These are phyloP conservation scores for Ciconia stormi DNA, from an alignment of 2,113 vertebrate species.

Conservation along the genomic window DNA sequence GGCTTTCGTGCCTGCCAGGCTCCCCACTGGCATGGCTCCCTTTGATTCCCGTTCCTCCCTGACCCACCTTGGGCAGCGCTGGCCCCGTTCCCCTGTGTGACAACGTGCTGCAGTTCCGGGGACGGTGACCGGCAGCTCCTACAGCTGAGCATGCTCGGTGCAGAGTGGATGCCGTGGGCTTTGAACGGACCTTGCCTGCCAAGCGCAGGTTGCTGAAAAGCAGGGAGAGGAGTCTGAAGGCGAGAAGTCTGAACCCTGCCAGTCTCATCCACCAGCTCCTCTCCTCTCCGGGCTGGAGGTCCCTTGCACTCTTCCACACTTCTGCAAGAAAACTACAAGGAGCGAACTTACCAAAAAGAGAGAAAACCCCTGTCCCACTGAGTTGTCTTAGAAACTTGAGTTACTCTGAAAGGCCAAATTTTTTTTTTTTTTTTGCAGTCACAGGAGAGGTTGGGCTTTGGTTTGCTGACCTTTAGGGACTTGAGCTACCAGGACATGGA, in stretches of 20 bases:
- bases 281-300: background rate
- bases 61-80: background rate
- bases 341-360: background rate
- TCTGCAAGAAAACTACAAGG: background rate
- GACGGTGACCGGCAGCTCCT: background rate
- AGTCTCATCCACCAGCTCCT: background rate
- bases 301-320: background rate
- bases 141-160: rapidly evolving
- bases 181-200: background rate
- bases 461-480: background rate
- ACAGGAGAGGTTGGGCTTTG: background rate
- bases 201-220: background rate
- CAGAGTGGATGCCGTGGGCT: background rate
- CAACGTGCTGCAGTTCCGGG: rapidly evolving
- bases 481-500: background rate
- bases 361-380: background rate
- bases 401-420: background rate
- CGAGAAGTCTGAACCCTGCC: background rate
- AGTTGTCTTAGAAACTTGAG: background rate
- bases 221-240: background rate
- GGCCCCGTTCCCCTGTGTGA: background rate
- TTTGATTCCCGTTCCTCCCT: background rate
- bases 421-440: background rate
- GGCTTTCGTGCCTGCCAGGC: background rate
- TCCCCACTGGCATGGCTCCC: background rate